Evolutionary conservation across 2,888 invertebrate species (phyloP), one percentile per base, ranked within the genome.

Genomic region (Rhogogaster chlorosoma): DNA sequence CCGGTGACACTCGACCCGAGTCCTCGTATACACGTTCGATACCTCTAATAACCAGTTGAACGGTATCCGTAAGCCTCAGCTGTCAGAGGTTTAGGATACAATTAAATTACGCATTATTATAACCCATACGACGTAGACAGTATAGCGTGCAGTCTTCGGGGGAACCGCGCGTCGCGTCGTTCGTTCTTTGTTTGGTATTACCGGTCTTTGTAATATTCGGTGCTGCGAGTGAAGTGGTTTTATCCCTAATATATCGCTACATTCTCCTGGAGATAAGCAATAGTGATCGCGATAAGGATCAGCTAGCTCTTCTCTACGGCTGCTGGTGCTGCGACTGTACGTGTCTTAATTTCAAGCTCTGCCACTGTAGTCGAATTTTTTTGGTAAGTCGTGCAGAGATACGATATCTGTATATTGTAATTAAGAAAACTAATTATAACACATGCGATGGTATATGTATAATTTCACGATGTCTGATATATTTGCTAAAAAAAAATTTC

Each of bases 151-250:
- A 53, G 53, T 53, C 53, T 53, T 53, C 53, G 53, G 53, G 1
- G 9, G 5, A n/a, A 18, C 49, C 53, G 53, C n/a, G 53, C 53
- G n/a, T 53, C n/a, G 53, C 53, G n/a, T 53, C n/a, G n/a, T 53
- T 53, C 70, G 70, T 36, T 32, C 36, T 36, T 32, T 70, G 70
- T 36, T 5, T 12, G 57, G 26, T 26, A 61, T 7, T 18, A n/a
- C 9, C 36, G 7, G 7, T 36, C 32, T n/a, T 5, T 29, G 9
- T 70, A 26, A 29, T 36, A n/a, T 36, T 70, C 70, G 70, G 70
- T 70, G 70, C 70, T 70, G 7, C 32, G 36, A 70, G 70, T 70
- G 32, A 70, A 70, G 70, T 70, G 70, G 9, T 70, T 70, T 36
- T 2, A 70, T 32, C 32, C 18, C 18, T 36, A 70, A 36, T 29